Base-by-base conservation (phyloP, 2,888 invertebrate species). In the Drosophila lacicola region DNA sequence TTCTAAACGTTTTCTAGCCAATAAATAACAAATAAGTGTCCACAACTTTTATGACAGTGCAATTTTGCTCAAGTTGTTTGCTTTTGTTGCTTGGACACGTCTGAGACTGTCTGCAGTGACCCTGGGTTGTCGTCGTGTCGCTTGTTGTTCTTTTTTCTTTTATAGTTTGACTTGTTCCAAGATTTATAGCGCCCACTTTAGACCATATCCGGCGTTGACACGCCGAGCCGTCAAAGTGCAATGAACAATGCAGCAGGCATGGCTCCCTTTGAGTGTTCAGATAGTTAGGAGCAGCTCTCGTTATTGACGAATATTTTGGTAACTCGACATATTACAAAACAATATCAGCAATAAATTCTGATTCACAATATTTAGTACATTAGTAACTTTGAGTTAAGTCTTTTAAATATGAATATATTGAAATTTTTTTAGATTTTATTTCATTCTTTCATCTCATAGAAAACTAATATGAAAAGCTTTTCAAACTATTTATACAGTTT, bases 141-240 rank as follows among this genome's bases (percentile, higher is more conserved):
- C 67, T 60, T 17, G 55, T 47, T 51, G 49, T 58, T 50, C 37
- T 36, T 50, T 63, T 39, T 29, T 14, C 49, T 56, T 68, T 74
- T 61, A 47, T 60, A 56, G 49, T 68, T 51, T 69, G 67, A 57
- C 54, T 80, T 76, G 63, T 45, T 63, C 37, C 46, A 69, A 70
- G 67, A 86, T 73, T 85, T 78, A 88, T 86, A 61, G 73, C 70
- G 34, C 57, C 67, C 50, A 61, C 60, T 80, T 74, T 51, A 73
- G 70, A 78, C 88, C 90, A 90, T 81, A 86, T 90, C 89, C 89
- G 87, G 60, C 79, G 72, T 57, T 82, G 82, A 85, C 86, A 87
- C 88, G 78, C 76, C 51, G 74, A 60, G 36, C 74, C 55, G 58
- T 58, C 69, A 53, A 71, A 75, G 70, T 69, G 56, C 67, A 62